Conservation (phyloP, 35 echinoderm and acorn worm genomes). For the Amphiura filiformis region DNA sequence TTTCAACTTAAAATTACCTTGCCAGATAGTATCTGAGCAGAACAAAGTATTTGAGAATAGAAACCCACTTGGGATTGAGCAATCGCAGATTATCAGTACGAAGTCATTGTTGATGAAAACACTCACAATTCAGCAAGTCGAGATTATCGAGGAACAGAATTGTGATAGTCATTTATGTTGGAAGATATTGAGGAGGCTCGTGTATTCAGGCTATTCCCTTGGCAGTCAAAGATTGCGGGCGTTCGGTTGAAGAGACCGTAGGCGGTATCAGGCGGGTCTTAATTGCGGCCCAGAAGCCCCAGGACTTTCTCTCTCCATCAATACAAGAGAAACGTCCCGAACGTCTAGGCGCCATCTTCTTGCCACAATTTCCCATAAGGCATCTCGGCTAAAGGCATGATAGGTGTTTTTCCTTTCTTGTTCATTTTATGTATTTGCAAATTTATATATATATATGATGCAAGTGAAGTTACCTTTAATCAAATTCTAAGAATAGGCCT, state of each 20-base stretch:
- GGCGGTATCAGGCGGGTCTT: conserved; percentile 8
- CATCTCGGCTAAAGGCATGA: too few relatives aligned
- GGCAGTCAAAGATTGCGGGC: not conserved
- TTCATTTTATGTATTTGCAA: too few relatives aligned
- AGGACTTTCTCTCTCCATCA: not conserved
- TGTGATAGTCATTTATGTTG: conserved; percentile 10
- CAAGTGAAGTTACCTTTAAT: too few relatives aligned
- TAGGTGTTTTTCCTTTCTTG: not conserved
- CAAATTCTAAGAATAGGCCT: too few relatives aligned
- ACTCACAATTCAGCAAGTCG: not conserved
- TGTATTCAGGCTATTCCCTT: conserved; percentile 1
- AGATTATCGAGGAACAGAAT: not conserved
- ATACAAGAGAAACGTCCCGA: not conserved
- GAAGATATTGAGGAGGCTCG: not conserved
- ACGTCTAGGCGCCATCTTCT: not conserved
- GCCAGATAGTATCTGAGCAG: not conserved
- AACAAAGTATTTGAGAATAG: conserved; percentile 6
- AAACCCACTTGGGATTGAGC: not conserved
- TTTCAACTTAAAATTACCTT: not conserved
- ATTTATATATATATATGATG: too few relatives aligned
- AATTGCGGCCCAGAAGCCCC: not conserved
- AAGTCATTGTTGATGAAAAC: not conserved
- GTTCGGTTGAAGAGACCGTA: not conserved
- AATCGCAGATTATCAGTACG: not conserved
- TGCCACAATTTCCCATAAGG: conserved; percentile 3